These are phyloP conservation scores for Tricholaema leucomelas DNA, from an alignment of 2,113 vertebrate species.

Conservation along the genomic window DNA sequence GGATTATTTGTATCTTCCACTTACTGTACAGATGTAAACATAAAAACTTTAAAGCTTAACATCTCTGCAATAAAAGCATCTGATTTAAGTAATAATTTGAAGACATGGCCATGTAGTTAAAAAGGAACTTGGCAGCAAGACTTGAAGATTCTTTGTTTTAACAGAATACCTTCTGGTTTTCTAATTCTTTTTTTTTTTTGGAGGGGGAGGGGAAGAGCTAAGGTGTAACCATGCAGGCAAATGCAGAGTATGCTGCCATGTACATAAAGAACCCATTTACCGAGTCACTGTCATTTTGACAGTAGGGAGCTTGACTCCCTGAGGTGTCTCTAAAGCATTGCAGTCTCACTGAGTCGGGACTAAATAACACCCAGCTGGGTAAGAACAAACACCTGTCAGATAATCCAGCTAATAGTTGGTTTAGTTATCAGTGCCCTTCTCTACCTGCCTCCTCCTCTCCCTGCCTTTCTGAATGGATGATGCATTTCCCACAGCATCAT, in stretches of 20 bases:
- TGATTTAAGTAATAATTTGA: background rate
- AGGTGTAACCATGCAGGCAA: background rate
- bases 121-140: background rate
- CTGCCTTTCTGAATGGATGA: background rate
- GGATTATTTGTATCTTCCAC: background rate
- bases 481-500: background rate
- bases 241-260: background rate
- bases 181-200: background rate
- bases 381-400: slow-evolving; percentile 66
- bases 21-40: background rate
- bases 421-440: slow-evolving; percentile 53
- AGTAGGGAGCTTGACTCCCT: slow-evolving; percentile 29
- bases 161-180: background rate
- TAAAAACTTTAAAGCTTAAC: background rate
- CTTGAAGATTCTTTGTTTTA: background rate
- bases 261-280: slow-evolving; percentile 28
- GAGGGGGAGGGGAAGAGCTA: background rate
- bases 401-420: slow-evolving; percentile 44
- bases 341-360: slow-evolving; percentile 52
- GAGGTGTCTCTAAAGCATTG: slow-evolving; percentile 46
- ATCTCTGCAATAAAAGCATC: background rate
- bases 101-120: background rate
- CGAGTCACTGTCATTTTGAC: slow-evolving; percentile 55
- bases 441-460: background rate
- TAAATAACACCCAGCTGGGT: slow-evolving; percentile 57